These are phyloP conservation scores for Drosophila nr. perissopoda DNA, from an alignment of 2,888 invertebrate genomes.

Conservation along the genomic window DNA sequence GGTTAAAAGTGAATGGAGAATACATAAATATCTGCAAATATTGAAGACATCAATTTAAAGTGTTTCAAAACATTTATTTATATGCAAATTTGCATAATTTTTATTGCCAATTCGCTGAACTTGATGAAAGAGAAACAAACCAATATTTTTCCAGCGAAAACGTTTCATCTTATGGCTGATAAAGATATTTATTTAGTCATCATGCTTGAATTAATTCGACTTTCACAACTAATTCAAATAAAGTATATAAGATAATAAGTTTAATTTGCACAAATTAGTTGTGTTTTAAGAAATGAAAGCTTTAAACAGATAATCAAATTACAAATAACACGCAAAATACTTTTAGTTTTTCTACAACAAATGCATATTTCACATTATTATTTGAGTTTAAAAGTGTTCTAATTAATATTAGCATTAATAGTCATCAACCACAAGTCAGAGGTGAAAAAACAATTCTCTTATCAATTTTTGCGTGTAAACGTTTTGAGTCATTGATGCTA, in stretches of 20 bases:
- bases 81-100: background rate
- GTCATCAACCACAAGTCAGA: background rate
- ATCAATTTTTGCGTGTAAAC: constrained; percentile 23
- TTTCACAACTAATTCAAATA: background rate
- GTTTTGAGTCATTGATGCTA: constrained; percentile 49
- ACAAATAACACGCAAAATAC: too few relatives aligned
- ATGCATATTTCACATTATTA: background rate
- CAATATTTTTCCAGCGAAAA: background rate
- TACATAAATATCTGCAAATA: background rate
- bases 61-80: background rate
- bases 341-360: too few relatives aligned
- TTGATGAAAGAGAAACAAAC: background rate
- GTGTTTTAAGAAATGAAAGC: too few relatives aligned
- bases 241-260: background rate
- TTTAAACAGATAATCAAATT: too few relatives aligned
- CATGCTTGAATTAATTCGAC: background rate
- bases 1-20: background rate
- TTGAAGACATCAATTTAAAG: background rate
- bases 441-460: constrained; percentile 18
- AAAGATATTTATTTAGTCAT: constrained; percentile 17
- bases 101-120: constrained; percentile 2
- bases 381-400: background rate
- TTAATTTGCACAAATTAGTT: background rate
- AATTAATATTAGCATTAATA: background rate
- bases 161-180: background rate